These are phyloP conservation scores for Drosophila nigricruria DNA, from an alignment of 2,888 invertebrate species.

Conservation along the genomic window DNA sequence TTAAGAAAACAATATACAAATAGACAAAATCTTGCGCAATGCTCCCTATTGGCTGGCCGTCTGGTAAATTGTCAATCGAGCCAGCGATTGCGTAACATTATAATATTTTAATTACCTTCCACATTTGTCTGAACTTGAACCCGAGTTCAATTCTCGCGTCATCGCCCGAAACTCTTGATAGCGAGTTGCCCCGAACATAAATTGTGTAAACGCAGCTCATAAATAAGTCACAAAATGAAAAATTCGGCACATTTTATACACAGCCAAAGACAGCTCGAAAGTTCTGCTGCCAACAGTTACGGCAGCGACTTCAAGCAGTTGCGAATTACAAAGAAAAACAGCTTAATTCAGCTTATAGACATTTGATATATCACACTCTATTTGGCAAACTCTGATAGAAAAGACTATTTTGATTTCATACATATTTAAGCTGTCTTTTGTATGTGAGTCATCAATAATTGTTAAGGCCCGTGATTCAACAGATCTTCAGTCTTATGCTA, in stretches of 20 bases:
- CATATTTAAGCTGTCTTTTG: not conserved
- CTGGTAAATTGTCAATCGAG: constrained; percentile 52
- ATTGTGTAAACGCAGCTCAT: constrained; percentile 43
- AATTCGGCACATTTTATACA: constrained; percentile 21
- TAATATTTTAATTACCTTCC: constrained; percentile 72
- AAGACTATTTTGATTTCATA: not conserved
- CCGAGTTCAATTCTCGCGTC: constrained; percentile 57
- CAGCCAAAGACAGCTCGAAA: not conserved
- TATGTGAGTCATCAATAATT: constrained; percentile 20
- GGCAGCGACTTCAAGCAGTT: constrained; percentile 9
- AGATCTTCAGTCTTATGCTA: constrained; percentile 32
- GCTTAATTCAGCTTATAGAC: not conserved
- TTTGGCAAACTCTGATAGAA: not conserved
- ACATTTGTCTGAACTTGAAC: constrained; percentile 71
- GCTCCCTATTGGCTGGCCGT: constrained; percentile 6
- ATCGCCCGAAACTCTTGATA: constrained; percentile 35
- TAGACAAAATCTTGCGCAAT: constrained; percentile 31
- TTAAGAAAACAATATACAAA: constrained; percentile 11
- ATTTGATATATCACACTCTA: not conserved
- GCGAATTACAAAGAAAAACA: constrained; percentile 15
- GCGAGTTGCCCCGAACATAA: constrained; percentile 12
- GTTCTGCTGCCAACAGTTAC: not conserved
- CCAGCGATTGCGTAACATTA: constrained; percentile 65
- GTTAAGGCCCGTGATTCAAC: constrained; percentile 24
- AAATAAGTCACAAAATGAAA: constrained; percentile 57